phyloP scores from a whole-genome alignment of 2,888 invertebrate species.

The Phasia obesa region DNA sequence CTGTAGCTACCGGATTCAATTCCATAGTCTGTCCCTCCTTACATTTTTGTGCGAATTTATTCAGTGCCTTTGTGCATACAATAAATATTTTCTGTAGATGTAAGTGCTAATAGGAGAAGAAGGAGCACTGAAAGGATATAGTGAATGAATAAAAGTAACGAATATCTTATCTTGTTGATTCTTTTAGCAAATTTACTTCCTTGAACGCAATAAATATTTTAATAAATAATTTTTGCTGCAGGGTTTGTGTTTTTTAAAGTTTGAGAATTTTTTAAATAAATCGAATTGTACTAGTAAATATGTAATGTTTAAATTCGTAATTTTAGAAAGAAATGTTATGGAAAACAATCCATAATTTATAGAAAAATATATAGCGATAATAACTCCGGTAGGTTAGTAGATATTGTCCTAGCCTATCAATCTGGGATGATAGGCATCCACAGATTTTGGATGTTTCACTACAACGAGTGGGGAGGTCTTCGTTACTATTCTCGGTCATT shows the following conservation, averaged over 20 bases:
- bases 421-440: too few relatives aligned
- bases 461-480: too few relatives aligned
- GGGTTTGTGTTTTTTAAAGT: neutral
- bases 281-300: too few relatives aligned
- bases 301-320: too few relatives aligned
- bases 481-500: too few relatives aligned
- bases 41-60: constrained; percentile 1
- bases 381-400: too few relatives aligned
- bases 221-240: neutral
- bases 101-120: neutral
- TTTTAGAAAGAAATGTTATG: too few relatives aligned
- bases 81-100: neutral
- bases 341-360: too few relatives aligned
- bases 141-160: neutral
- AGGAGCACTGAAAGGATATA: neutral
- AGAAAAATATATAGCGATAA: too few relatives aligned
- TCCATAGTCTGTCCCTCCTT: constrained; percentile 1
- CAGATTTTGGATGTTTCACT: too few relatives aligned
- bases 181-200: constrained; percentile 22
- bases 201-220: neutral
- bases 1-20: constrained; percentile 2
- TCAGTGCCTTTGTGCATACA: neutral
- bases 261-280: too few relatives aligned
- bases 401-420: too few relatives aligned
- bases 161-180: constrained; percentile 19